Percentiles rank a stretch among this genome's conserved stretches.
phyloP scores from a whole-genome alignment of 2,113 vertebrate species.

The Ptyas mucosa region DNA sequence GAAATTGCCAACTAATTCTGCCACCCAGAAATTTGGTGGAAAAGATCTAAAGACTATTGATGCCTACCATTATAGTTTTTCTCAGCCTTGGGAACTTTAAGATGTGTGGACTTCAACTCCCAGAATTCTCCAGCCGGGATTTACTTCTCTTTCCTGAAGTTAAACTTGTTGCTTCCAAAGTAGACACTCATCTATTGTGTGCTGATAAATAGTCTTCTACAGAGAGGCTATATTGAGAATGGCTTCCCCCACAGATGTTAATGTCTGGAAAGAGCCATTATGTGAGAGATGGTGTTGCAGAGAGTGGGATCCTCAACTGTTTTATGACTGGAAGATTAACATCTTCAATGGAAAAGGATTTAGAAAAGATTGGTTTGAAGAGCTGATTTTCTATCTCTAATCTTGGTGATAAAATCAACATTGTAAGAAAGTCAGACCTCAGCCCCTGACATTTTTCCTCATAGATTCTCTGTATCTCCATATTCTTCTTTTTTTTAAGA shows the following conservation, averaged over 20 bases:
- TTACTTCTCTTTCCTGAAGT: background rate
- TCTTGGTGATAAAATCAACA: background rate
- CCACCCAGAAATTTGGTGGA: background rate
- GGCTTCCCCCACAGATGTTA: background rate
- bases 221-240: background rate
- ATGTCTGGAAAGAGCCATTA: background rate
- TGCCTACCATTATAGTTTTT: background rate
- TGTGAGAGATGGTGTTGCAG: background rate
- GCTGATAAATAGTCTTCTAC: background rate
- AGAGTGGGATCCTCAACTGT: background rate
- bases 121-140: background rate
- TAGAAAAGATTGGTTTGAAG: background rate
- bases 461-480: background rate
- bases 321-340: background rate
- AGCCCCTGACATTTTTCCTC: background rate
- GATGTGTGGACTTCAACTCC: background rate
- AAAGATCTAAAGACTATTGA: background rate
- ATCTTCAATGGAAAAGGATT: background rate
- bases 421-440: background rate
- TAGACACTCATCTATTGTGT: background rate
- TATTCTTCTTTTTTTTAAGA: background rate
- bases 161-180: background rate
- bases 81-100: background rate
- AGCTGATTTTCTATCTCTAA: background rate
- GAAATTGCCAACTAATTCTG: background rate